Conservation (phyloP, 2,113 vertebrate genomes). For the Phyllopteryx taeniolatus region DNA sequence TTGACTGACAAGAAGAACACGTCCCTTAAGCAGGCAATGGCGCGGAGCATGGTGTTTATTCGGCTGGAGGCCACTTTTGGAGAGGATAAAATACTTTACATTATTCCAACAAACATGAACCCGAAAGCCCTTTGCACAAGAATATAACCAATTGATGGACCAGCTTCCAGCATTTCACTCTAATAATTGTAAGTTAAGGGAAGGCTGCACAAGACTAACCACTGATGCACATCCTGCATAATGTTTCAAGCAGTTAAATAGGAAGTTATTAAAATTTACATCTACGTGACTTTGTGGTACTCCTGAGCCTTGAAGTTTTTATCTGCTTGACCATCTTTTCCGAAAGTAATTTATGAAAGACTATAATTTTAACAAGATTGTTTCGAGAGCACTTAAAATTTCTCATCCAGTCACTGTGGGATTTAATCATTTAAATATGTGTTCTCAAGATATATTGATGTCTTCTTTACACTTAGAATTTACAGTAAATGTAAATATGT, state of each 20-base stretch:
- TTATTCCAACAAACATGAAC: not conserved
- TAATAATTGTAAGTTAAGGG: not conserved
- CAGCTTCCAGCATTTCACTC: not conserved
- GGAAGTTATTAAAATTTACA: not conserved
- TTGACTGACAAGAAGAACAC: not conserved
- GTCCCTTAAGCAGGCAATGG: not conserved
- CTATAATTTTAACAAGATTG: conserved; percentile 3
- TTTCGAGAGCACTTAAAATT: not conserved
- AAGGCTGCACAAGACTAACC: not conserved
- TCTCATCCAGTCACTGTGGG: not conserved
- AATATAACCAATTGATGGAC: not conserved
- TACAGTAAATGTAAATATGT: not conserved
- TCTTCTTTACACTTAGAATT: not conserved
- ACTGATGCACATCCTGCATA: not conserved
- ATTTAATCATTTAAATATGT: not conserved
- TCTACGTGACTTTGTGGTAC: not conserved
- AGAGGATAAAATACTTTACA: not conserved
- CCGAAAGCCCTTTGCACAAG: not conserved
- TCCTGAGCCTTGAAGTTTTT: not conserved
- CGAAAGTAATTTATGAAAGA: conserved; percentile 2
- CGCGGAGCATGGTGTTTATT: not conserved
- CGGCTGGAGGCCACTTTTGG: not conserved
- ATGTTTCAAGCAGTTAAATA: not conserved
- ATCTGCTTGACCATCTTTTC: conserved; percentile 3
- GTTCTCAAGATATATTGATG: not conserved